phyloP scores from a whole-genome alignment of 2,888 invertebrate genomes.

The Bellardia pandia region DNA sequence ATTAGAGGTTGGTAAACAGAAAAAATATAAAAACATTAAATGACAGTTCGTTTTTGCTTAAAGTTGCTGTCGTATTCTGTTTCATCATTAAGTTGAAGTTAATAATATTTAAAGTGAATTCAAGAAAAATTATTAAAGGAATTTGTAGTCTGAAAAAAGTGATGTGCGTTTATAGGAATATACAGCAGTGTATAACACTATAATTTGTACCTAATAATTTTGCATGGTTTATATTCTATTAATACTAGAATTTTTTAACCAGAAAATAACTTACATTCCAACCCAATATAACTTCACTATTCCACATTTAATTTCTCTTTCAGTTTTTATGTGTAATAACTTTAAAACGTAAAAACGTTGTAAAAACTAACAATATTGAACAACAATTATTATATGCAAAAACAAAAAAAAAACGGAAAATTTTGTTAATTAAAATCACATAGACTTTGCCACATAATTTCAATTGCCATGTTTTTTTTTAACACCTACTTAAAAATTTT shows the following conservation, averaged over 20 bases:
- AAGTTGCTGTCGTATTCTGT: too few relatives aligned
- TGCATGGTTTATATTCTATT: too few relatives aligned
- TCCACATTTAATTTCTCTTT: not conserved
- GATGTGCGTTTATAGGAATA: too few relatives aligned
- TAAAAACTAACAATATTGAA: not conserved
- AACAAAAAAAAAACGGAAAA: not conserved
- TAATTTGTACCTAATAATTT: too few relatives aligned
- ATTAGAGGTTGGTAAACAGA: too few relatives aligned
- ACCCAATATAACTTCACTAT: not conserved
- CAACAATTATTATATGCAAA: conserved; percentile 7
- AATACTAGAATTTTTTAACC: not conserved
- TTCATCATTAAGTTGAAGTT: too few relatives aligned
- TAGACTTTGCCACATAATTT: not conserved
- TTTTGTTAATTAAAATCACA: conserved; percentile 15
- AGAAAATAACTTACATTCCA: not conserved
- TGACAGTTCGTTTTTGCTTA: too few relatives aligned
- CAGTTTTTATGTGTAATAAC: not conserved
- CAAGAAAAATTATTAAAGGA: too few relatives aligned
- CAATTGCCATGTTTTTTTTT: not conserved
- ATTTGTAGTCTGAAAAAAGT: too few relatives aligned
- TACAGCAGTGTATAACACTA: too few relatives aligned
- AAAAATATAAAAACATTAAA: too few relatives aligned
- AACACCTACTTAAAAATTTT: conserved; percentile 43
- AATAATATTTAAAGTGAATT: too few relatives aligned
- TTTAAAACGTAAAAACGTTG: not conserved